These are phyloP conservation scores for Anhinga rufa DNA, from an alignment of 2,113 vertebrate species.

Conservation along the genomic window DNA sequence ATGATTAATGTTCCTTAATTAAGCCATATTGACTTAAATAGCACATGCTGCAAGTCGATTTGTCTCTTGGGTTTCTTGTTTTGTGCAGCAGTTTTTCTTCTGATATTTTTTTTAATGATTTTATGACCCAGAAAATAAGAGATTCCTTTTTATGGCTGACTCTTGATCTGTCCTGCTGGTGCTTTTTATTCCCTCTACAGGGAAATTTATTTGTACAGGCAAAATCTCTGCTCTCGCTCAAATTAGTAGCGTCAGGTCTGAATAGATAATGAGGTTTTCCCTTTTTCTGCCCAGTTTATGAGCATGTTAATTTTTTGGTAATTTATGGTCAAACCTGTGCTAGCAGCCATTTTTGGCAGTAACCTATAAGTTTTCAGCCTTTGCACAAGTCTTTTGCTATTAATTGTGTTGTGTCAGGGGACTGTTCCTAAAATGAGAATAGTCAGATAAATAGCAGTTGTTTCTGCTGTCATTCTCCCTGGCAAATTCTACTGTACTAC, in stretches of 20 bases:
- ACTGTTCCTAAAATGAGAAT: neutral
- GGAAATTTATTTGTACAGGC: conserved; percentile 8
- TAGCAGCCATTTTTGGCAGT: neutral
- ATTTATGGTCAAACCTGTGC: neutral
- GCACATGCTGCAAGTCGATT: neutral
- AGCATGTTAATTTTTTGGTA: neutral
- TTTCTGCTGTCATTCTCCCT: neutral
- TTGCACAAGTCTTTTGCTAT: neutral
- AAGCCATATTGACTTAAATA: neutral
- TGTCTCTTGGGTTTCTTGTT: conserved; percentile 1
- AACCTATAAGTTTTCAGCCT: neutral
- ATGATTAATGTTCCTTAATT: conserved; percentile 25
- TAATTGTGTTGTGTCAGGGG: neutral
- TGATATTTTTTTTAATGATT: neutral
- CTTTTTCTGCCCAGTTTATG: neutral
- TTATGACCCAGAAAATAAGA: conserved; percentile 55
- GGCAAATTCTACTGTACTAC: neutral
- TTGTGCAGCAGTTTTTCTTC: neutral
- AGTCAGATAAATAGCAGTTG: neutral
- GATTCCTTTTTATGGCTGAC: neutral
- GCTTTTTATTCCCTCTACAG: neutral
- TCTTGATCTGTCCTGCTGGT: neutral
- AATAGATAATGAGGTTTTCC: neutral
- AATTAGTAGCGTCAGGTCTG: neutral
- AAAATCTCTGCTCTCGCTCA: neutral